Percentiles rank a stretch among this genome's conserved stretches.
Evolutionary conservation across 2,888 invertebrate species (phyloP).

Genomic region (Apamea sordens): DNA sequence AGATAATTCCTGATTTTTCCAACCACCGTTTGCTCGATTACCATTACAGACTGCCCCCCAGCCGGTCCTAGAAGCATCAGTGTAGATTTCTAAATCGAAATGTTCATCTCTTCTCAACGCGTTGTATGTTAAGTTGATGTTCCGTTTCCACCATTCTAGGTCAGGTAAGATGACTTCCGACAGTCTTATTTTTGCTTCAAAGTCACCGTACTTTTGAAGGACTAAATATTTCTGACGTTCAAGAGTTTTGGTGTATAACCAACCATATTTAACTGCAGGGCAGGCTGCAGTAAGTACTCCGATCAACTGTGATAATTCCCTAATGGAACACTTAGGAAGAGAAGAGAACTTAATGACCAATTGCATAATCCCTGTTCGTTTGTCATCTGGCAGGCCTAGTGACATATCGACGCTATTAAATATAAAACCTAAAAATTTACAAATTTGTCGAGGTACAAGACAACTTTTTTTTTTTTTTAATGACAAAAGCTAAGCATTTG

Average conservation of each 20-base stretch:
- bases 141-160: neutral
- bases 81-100: neutral
- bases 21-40: neutral
- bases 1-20: neutral
- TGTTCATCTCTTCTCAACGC: neutral
- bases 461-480: neutral
- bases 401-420: constrained; percentile 8
- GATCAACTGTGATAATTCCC: neutral
- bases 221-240: neutral
- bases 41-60: neutral
- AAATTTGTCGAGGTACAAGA: constrained; percentile 1
- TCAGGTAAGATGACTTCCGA: neutral
- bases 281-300: neutral
- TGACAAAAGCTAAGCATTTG: neutral
- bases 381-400: constrained; percentile 5
- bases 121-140: neutral
- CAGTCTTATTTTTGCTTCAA: neutral
- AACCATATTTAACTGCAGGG: neutral
- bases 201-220: neutral
- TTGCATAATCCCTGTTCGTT: constrained; percentile 2
- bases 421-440: neutral
- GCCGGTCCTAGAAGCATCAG: neutral
- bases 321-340: neutral
- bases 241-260: neutral
- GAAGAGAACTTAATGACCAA: neutral